A percentile compares a stretch with the other conserved stretches of the same genome.
These are phyloP conservation scores for Hemicrepidius hirtus DNA, from an alignment of 2,888 invertebrate species.

Conservation along the genomic window DNA sequence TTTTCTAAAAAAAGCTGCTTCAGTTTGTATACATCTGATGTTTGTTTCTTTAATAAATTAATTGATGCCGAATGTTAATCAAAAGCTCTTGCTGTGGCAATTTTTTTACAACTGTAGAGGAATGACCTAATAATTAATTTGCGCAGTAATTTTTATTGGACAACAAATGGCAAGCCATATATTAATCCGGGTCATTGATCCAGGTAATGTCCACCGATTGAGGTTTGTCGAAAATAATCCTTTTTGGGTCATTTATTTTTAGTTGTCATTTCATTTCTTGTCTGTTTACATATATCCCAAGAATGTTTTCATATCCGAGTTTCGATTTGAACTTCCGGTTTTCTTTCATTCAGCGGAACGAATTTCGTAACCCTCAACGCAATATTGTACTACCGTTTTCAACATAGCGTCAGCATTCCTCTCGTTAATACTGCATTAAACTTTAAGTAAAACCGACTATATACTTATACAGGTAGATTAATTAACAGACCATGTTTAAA, in stretches of 20 bases:
- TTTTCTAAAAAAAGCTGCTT: slow-evolving; percentile 19
- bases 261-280: slow-evolving; percentile 7
- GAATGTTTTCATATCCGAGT: slow-evolving; percentile 5
- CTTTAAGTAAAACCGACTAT: background rate
- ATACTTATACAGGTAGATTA: no score
- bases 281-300: background rate
- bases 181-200: slow-evolving; percentile 20
- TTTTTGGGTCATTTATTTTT: slow-evolving; percentile 14
- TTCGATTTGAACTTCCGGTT: slow-evolving; percentile 5
- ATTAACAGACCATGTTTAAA: no score
- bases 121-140: slow-evolving; percentile 24
- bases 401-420: slow-evolving; percentile 15
- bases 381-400: slow-evolving; percentile 16
- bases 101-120: slow-evolving; percentile 14
- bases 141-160: slow-evolving; percentile 15
- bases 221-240: background rate
- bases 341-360: slow-evolving; percentile 3
- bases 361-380: slow-evolving; percentile 14
- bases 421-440: background rate
- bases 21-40: slow-evolving; percentile 21
- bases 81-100: slow-evolving; percentile 1
- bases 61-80: slow-evolving; percentile 5
- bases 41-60: slow-evolving; percentile 16
- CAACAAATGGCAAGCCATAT: slow-evolving; percentile 7
- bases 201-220: background rate